Percentiles rank a stretch among this genome's conserved stretches.
phyloP scores from a whole-genome alignment of 2,888 invertebrate species.

The Volucella inflata region DNA sequence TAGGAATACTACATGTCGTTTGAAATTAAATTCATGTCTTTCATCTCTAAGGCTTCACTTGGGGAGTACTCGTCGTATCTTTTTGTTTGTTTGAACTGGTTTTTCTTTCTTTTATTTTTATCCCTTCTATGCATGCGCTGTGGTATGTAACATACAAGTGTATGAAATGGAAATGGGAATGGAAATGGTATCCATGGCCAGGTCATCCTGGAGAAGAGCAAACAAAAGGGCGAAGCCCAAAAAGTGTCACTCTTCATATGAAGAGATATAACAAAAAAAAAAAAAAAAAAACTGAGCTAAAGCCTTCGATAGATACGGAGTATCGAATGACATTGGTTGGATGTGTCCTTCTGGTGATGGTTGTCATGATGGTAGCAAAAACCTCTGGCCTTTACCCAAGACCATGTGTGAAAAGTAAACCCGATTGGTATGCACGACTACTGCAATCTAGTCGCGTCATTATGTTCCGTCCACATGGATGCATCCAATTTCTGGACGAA shows the following conservation, averaged over 20 bases:
- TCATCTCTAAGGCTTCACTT: constrained; percentile 70
- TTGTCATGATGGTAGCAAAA: constrained; percentile 22
- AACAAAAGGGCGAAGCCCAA: constrained; percentile 70
- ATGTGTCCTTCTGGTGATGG: not conserved
- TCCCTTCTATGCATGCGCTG: constrained; percentile 10
- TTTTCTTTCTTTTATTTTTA: constrained; percentile 12
- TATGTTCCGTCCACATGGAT: constrained; percentile 65
- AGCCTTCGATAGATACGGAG: constrained; percentile 51
- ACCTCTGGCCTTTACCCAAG: constrained; percentile 19
- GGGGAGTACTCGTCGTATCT: constrained; percentile 18
- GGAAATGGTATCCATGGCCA: constrained; percentile 45
- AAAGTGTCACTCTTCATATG: constrained; percentile 62
- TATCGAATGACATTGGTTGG: constrained; percentile 58
- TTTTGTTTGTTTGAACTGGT: constrained; percentile 5
- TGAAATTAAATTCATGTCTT: constrained; percentile 70
- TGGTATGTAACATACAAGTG: no score
- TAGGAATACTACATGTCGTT: constrained; percentile 14
- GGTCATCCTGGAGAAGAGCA: constrained; percentile 55
- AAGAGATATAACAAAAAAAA: constrained; percentile 16
- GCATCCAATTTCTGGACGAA: constrained; percentile 70
- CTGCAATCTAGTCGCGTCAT: constrained; percentile 60
- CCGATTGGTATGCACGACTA: constrained; percentile 52
- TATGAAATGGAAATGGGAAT: constrained; percentile 28
- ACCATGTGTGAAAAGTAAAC: constrained; percentile 63
- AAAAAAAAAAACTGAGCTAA: constrained; percentile 20